Base-by-base conservation (phyloP, 2,113 vertebrate genomes). In the Alces alces region DNA sequence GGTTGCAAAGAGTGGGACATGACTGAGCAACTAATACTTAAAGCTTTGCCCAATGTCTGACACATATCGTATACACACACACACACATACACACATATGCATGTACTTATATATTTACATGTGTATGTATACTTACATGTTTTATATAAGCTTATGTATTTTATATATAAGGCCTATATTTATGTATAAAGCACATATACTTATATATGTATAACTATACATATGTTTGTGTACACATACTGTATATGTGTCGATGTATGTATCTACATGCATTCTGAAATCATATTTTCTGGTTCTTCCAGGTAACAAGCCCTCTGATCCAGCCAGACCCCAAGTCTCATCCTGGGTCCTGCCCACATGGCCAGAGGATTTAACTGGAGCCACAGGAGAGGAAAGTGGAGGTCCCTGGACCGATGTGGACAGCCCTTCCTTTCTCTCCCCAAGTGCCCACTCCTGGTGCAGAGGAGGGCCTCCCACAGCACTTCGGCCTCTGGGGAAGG, bases 381-480 rank as follows among this genome's bases (percentile, higher is more conserved):
- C 76, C 73, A 7, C 7, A 2, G n/a, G 55, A 91, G 60, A 91
- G 87, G 47, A 61, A 76, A 57, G 19, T 11, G 16, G n/a, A 83
- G 3, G 30, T 92, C n/a, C 30, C 55, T 76, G 93, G 80, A 91
- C 55, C 0, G 4, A 66, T 10, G n/a, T 0, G 5, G 43, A 54
- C 14, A 85, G 43, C 27, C 10, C n/a, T 43, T 21, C n/a, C 27
- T 36, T 43, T 45, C 45, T 84, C 33, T 73, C 23, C 4, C 16
- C 2, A 0, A 15, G 28, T 2, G 9, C 25, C 47, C 33, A 25
- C 33, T 30, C 45, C 33, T 0, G 3, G 3, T 27, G 17, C 4
- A 66, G 14, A 83, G 61, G 43, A 47, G 55, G 36, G 13, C 61
- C 45, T 60, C 73, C 19, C 57, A 23, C 5, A 82, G 30, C 2